phyloP scores from a whole-genome alignment of 2,113 vertebrate genomes.

The Pseudorasbora parva region DNA sequence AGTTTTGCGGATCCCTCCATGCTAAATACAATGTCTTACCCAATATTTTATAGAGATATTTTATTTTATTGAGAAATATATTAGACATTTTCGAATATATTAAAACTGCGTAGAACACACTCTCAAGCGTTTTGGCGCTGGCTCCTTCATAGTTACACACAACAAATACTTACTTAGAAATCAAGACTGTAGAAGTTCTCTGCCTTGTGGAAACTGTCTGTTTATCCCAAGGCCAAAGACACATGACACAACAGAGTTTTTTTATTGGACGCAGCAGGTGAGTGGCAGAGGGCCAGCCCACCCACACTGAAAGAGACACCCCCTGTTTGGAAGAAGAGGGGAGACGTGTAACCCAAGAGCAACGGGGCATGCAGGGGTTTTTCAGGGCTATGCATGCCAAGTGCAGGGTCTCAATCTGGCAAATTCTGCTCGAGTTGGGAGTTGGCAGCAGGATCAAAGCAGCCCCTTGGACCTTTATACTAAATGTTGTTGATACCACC shows the following conservation, averaged over 20 bases:
- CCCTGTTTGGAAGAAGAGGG: slow-evolving; percentile 34
- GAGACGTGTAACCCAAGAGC: slow-evolving; percentile 68
- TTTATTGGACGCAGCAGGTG: slow-evolving; percentile 59
- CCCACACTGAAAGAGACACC: slow-evolving; percentile 59
- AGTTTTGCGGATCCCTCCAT: neutral
- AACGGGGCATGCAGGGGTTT: slow-evolving; percentile 52
- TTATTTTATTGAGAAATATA: neutral
- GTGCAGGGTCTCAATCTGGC: slow-evolving; percentile 55
- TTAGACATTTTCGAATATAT: neutral
- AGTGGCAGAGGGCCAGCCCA: slow-evolving; percentile 49
- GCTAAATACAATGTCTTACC: neutral
- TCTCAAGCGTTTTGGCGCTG: neutral
- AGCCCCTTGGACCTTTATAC: slow-evolving; percentile 66
- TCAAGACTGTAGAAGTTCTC: slow-evolving; percentile 9
- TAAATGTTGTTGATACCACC: slow-evolving; percentile 71
- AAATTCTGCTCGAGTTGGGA: slow-evolving; percentile 63
- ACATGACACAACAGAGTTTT: slow-evolving; percentile 36
- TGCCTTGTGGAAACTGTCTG: slow-evolving; percentile 8
- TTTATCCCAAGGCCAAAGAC: slow-evolving; percentile 48
- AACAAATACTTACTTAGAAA: neutral
- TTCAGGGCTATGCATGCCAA: slow-evolving; percentile 57
- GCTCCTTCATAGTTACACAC: neutral
- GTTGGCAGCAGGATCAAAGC: slow-evolving; percentile 74
- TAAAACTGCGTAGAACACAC: neutral
- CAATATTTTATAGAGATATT: neutral